Evolutionary conservation across 1,140 invertebrate genomes (phyloP), one percentile per base, ranked within the genome.

Genomic region (Carcinoscorpius rotundicauda): DNA sequence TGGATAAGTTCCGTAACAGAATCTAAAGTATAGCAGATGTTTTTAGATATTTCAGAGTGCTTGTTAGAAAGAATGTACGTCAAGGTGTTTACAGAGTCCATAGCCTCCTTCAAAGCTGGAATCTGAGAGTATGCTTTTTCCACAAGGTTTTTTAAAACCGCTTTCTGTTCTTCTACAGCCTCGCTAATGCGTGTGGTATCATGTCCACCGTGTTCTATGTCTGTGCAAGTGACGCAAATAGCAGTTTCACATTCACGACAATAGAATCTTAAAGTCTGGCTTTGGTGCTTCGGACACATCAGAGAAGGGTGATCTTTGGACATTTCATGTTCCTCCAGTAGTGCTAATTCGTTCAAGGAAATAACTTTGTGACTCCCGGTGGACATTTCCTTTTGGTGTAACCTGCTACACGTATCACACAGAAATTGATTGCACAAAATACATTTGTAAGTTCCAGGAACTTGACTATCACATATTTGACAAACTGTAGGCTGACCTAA

Each of bases 231-330:
- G 57, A 76, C 76, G 68, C 81, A 82, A 58, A 82, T 76, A 3
- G 80, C 80, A 1, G 81, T 82, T 71, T 82, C 81, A 72, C 81
- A 82, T 59, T 79, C 76, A 5, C 75, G 72, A 71, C 81, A 82
- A 71, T 80, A 82, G 71, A 80, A 81, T 60, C 78, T 71, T 52
- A 82, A 70, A 3, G 78, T 75, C 66, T 80, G 80, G 10, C 73
- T 74, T 52, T 72, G 71, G 67, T 78, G 76, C 60, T 73, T 78
- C 0, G 75, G 74, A 68, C 77, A 79, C 9, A 76, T 74, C 48
- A 29, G 49, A 53, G 58, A 56, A 5, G 52, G 52, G 5, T 62
- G 61, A 53, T 62, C 51, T 9, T 51, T 52, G 5, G 60, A 50
- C 4, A 57, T 66, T 57, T 71, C 64, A 3, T 67, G 63, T 50